Evolutionary conservation across 2,797 vertebrate species (phyloP), one percentile per base, ranked within the genome.

Genomic region (Phrynocephalus vlangalii): DNA sequence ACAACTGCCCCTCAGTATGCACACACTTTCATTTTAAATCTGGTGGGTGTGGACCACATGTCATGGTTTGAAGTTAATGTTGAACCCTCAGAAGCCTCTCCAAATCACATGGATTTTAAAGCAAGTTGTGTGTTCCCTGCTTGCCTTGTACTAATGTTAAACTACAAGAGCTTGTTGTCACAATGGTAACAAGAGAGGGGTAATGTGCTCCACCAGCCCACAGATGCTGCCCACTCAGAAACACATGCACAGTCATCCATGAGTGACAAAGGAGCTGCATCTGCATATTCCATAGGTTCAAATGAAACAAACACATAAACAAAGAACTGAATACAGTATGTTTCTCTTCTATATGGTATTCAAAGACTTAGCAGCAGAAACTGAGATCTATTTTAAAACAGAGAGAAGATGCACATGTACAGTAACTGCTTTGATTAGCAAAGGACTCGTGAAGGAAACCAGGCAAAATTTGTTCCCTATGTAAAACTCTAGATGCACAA

Each of bases 261-360:
- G 20, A 73, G 30, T 66, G 52, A 44, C n/a, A 79, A 52, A 9
- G 73, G 2, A 13, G 6, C 33, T 63, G 18, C 33, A 48, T 13
- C 28, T 33, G 67, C 76, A 33, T 73, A 52, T 38, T 2, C 2
- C 38, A 3, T 33, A 13, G 44, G 60, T 85, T 66, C 83, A 50
- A 81, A 73, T 71, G 33, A 71, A 84, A 67, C 18, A 63, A 63
- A 63, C 4, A 63, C 60, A 63, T 66, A 68, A 88, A 33, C 84
- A 80, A 75, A 72, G 67, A 66, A 33, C 30, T 30, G 24, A 38
- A 38, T 38, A 38, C 38, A 38, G 38, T 72, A 50, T 66, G n/a
- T 16, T 84, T 80, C 56, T 79, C 38, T 81, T 71, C 70, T 30
- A 60, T 81, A n/a, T n/a, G 67, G 52, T 60, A 22, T 3, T 2